phyloP scores from a whole-genome alignment of 2,888 invertebrate species.

The Athalia rosae region DNA sequence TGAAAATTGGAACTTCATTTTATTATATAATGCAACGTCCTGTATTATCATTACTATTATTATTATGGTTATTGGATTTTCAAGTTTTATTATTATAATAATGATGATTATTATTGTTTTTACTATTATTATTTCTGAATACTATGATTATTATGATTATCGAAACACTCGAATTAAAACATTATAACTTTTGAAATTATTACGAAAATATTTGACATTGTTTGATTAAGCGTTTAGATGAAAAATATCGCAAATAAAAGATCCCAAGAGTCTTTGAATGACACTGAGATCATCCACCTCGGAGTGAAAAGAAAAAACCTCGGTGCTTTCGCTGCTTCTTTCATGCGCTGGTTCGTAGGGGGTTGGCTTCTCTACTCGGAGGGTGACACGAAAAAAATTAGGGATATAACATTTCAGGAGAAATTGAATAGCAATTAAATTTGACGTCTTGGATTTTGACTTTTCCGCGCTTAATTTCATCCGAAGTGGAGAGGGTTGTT shows the following conservation, averaged over 20 bases:
- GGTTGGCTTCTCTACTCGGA: neutral
- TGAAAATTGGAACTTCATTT: slow-evolving; percentile 1
- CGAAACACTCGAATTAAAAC: neutral
- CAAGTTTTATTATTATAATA: neutral
- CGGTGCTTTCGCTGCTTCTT: neutral
- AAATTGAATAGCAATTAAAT: too few species aligned
- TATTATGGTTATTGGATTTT: neutral
- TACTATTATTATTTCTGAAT: too few species aligned
- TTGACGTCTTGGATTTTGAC: too few species aligned
- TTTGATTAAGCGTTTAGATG: too few species aligned
- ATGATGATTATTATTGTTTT: neutral
- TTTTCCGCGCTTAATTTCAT: too few species aligned
- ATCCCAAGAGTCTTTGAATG: too few species aligned
- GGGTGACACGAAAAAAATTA: slow-evolving; percentile 1
- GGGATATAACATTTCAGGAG: slow-evolving; percentile 13
- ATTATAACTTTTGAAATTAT: neutral
- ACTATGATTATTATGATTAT: neutral
- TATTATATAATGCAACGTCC: neutral
- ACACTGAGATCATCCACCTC: too few species aligned
- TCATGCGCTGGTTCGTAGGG: neutral
- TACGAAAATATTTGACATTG: too few species aligned
- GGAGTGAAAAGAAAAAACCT: neutral
- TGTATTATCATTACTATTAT: slow-evolving; percentile 11
- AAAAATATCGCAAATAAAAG: neutral
- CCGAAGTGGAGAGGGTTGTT: too few species aligned